These are phyloP conservation scores for Dermochelys coriacea DNA, from an alignment of 2,797 vertebrate species.

Conservation along the genomic window DNA sequence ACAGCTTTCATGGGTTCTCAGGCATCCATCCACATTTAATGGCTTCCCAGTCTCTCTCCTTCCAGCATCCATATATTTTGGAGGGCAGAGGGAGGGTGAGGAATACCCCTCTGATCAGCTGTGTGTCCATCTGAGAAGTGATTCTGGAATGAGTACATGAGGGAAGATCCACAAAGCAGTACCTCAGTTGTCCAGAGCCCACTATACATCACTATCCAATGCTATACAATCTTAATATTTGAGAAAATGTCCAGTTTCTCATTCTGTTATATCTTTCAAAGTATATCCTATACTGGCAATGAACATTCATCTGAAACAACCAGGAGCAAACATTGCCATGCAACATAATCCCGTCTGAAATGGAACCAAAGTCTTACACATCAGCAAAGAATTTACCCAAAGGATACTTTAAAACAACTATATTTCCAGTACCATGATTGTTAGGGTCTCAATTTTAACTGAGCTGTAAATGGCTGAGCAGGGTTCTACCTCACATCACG, in stretches of 20 bases:
- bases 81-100: neutral
- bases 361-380: neutral
- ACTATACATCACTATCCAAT: neutral
- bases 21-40: neutral
- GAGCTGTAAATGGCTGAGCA: neutral
- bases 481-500: neutral
- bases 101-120: neutral
- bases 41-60: neutral
- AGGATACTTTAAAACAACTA: neutral
- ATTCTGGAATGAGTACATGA: neutral
- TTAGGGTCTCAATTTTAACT: neutral
- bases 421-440: neutral
- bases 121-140: neutral
- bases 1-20: constrained; percentile 4
- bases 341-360: neutral
- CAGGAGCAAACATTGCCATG: neutral
- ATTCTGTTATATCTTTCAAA: neutral
- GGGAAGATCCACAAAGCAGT: neutral
- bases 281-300: neutral
- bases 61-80: neutral
- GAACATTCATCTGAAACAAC: neutral
- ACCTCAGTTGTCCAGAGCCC: neutral
- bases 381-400: neutral
- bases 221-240: neutral
- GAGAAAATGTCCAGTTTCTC: neutral